Evolutionary conservation across 2,113 vertebrate species (phyloP), one percentile per base, ranked within the genome.

Genomic region (Tauraco erythrolophus): DNA sequence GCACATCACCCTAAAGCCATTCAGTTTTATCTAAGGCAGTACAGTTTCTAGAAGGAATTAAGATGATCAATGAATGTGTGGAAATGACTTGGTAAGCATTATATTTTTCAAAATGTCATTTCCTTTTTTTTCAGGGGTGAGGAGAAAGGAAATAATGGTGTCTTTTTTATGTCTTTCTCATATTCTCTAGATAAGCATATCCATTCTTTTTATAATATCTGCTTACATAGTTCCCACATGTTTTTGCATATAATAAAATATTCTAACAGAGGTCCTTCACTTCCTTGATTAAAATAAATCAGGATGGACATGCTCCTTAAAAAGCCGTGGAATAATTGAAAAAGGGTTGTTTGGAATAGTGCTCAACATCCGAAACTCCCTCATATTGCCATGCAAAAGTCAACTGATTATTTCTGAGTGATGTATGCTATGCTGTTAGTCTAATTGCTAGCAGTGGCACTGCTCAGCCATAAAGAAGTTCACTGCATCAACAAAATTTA

Each of bases 401-500:
- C 87, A 88, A 56, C 51, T 94, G 90, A 91, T 95, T 96, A 89
- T 95, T 94, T 97, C 88, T 88, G 46, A 96, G 84, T 94, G 91
- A 94, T 92, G 69, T 50, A 87, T 87, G 70, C 77, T 94, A 37
- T 61, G 43, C 62, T 80, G 64, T 88, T 77, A 90, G 39, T 84
- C 87, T 97, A 96, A 94, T 92, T 94, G 85, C 80, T 51, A 82
- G 83, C 31, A 58, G 64, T 92, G 95, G 75, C 82, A 48, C 76
- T 94, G 91, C 77, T 96, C 78, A 83, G 66, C 72, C 70, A 78
- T 54, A 88, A 92, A 78, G 62, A 96, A 94, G 84, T 96, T 95
- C 87, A 69, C 50, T 56, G 74, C 92, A 97, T 97, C 95, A 96
- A 94, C 81, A 97, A 79, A 97, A 94, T 96, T 96, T 97, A 98